These are phyloP conservation scores for Capromys pilorides DNA, from an alignment of 2,797 vertebrate species.

Conservation along the genomic window DNA sequence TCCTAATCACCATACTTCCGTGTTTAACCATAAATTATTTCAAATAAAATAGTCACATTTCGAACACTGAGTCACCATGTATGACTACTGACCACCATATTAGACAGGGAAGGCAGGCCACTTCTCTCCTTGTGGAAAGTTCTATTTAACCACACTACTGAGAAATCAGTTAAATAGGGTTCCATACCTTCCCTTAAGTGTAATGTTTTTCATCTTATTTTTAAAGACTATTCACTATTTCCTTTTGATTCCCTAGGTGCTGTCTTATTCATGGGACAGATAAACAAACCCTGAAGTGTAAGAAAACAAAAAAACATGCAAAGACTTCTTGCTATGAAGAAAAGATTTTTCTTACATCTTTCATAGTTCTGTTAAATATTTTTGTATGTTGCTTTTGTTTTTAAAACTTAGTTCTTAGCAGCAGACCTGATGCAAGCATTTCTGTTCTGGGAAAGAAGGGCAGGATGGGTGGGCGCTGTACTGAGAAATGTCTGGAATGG, in stretches of 20 bases:
- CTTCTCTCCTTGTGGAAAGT: not conserved
- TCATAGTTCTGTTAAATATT: constrained; percentile 85
- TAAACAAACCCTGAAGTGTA: constrained; percentile 92
- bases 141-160: not conserved
- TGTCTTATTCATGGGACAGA: constrained; percentile 96
- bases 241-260: constrained; percentile 87
- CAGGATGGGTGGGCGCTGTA: constrained; percentile 37
- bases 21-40: not conserved
- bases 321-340: constrained; percentile 73
- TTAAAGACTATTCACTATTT: not conserved
- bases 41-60: not conserved
- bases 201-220: not conserved
- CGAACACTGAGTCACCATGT: not conserved
- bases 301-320: constrained; percentile 67
- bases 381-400: constrained; percentile 84
- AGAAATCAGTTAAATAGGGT: not conserved
- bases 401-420: constrained; percentile 83
- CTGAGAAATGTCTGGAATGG: constrained; percentile 68
- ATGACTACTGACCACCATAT: not conserved
- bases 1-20: not conserved
- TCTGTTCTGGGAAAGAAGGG: constrained; percentile 52
- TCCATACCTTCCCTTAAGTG: not conserved
- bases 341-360: constrained; percentile 77
- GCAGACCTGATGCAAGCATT: constrained; percentile 68
- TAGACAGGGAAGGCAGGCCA: not conserved